A percentile compares a stretch with the other conserved stretches of the same genome.
phyloP scores from a whole-genome alignment of 2,888 invertebrate genomes.

The Agrochola litura region DNA sequence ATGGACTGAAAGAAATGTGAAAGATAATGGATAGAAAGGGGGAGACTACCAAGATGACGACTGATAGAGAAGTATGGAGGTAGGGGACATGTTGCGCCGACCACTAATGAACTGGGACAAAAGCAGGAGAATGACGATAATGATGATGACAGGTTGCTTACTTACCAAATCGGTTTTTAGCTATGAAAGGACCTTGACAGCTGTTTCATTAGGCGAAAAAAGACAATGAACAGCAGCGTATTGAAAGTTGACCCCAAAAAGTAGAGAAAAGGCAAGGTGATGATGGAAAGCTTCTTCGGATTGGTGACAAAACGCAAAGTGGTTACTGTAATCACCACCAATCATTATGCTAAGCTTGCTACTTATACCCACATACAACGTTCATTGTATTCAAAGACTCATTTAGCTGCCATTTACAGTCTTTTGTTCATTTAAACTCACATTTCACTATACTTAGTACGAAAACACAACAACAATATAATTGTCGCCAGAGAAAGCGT shows the following conservation, averaged over 20 bases:
- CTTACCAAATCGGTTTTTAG: not conserved
- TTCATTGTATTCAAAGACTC: conserved; percentile 15
- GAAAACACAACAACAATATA: conserved; percentile 43
- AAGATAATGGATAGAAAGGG: too few relatives aligned
- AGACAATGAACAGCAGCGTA: not conserved
- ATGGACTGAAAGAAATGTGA: too few relatives aligned
- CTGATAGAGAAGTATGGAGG: too few relatives aligned
- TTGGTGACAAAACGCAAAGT: not conserved
- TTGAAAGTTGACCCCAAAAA: not conserved
- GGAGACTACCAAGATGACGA: too few relatives aligned
- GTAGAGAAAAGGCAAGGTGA: not conserved
- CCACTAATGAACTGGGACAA: too few relatives aligned
- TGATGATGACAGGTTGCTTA: not conserved
- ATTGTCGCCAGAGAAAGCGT: conserved; percentile 58
- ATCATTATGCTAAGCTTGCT: conserved; percentile 4
- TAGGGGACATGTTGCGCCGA: too few relatives aligned
- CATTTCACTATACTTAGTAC: conserved; percentile 26
- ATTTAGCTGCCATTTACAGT: conserved; percentile 17
- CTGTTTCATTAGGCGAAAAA: not conserved
- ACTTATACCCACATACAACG: not conserved
- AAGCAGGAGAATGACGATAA: too few relatives aligned
- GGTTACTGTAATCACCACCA: not conserved
- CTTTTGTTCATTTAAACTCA: conserved; percentile 43
- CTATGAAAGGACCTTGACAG: not conserved
- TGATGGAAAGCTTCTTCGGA: not conserved